phyloP scores from a whole-genome alignment of 2,888 invertebrate genomes.

The Stenodera caucasica region DNA sequence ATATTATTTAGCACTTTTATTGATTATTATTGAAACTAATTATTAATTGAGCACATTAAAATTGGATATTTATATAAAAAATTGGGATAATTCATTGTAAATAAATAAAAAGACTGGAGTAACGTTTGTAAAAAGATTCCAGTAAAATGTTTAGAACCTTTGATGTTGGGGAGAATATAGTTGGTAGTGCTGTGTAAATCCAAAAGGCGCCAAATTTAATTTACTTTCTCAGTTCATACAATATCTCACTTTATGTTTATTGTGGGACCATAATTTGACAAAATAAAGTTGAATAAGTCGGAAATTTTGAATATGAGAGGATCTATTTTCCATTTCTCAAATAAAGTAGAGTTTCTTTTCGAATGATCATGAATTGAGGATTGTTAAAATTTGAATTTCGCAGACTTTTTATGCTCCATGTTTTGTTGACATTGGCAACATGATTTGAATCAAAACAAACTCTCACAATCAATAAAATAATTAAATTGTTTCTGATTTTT shows the following conservation, averaged over 20 bases:
- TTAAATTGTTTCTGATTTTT: not conserved
- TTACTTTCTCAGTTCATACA: too few species aligned
- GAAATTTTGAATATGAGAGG: not conserved
- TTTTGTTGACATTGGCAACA: constrained; percentile 10
- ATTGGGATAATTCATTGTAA: not conserved
- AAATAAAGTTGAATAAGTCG: too few species aligned
- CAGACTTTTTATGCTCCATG: constrained; percentile 7
- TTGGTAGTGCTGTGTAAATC: not conserved
- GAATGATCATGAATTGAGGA: too few species aligned
- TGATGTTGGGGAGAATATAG: too few species aligned
- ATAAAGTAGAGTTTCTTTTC: too few species aligned
- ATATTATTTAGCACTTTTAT: not conserved
- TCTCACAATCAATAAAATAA: not conserved
- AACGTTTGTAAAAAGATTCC: constrained; percentile 25
- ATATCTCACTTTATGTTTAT: too few species aligned
- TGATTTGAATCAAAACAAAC: constrained; percentile 8
- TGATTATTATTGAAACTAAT: not conserved
- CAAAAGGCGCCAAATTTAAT: not conserved
- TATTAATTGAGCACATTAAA: not conserved
- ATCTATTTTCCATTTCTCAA: too few species aligned
- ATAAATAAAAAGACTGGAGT: constrained; percentile 11
- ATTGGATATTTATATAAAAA: not conserved
- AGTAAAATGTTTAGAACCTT: too few species aligned
- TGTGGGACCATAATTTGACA: too few species aligned
- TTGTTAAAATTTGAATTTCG: too few species aligned